phyloP scores from a whole-genome alignment of 2,888 invertebrate genomes.

The Pedicia rivosa region DNA sequence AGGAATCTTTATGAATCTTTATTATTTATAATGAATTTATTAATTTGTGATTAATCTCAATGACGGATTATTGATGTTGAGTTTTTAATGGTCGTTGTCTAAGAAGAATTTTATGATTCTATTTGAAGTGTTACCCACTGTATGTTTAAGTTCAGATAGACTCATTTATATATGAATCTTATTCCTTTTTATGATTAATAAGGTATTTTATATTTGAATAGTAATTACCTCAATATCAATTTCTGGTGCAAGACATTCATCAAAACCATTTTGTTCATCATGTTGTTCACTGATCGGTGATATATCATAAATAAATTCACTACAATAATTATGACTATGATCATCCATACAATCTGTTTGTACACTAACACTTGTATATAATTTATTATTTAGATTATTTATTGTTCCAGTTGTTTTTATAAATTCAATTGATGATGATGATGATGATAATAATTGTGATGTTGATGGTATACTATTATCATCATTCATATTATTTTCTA shows the following conservation, averaged over 20 bases:
- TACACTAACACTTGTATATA: constrained; percentile 31
- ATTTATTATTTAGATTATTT: constrained; percentile 3
- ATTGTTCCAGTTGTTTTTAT: not conserved
- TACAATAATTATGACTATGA: constrained; percentile 23
- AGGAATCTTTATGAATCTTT: too few species aligned
- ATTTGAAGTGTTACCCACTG: too few species aligned
- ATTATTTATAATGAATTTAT: too few species aligned
- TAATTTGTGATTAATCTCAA: too few species aligned
- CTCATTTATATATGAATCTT: too few species aligned
- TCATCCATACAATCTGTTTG: constrained; percentile 31
- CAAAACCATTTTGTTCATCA: constrained; percentile 33
- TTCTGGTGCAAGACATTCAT: constrained; percentile 34
- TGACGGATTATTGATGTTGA: too few species aligned
- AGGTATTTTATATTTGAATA: too few species aligned
- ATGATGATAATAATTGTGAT: constrained; percentile 10
- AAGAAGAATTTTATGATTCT: too few species aligned
- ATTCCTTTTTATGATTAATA: too few species aligned
- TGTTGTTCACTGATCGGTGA: constrained; percentile 21
- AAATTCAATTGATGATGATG: constrained; percentile 6
- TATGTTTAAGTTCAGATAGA: too few species aligned
- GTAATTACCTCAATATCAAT: constrained; percentile 38
- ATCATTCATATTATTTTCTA: constrained; percentile 6
- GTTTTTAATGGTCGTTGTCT: too few species aligned
- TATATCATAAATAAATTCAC: constrained; percentile 22
- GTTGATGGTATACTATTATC: constrained; percentile 10